These are phyloP conservation scores for Triplophysa yarkandensis DNA, from an alignment of 2,797 vertebrate genomes.

Conservation along the genomic window DNA sequence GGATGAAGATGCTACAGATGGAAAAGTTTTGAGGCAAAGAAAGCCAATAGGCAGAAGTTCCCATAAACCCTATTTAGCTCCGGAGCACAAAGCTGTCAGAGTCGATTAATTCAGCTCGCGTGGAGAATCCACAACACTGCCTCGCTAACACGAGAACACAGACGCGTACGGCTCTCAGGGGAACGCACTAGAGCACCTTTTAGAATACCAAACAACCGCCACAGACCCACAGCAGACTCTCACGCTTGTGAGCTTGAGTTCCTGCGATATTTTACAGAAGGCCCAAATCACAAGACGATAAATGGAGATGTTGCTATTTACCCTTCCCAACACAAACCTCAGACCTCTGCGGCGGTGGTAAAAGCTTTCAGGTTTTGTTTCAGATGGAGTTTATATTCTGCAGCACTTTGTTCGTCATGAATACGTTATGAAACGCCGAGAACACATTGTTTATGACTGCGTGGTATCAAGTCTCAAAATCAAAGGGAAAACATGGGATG, in stretches of 20 bases:
- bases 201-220: conserved; percentile 31
- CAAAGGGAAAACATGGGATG: neutral
- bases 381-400: neutral
- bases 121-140: conserved; percentile 34
- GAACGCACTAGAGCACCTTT: conserved; percentile 23
- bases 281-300: neutral
- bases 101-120: conserved; percentile 44
- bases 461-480: neutral
- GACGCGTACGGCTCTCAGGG: conserved; percentile 16
- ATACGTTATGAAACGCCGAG: neutral
- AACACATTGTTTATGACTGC: neutral
- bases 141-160: conserved; percentile 3
- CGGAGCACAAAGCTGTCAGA: conserved; percentile 46
- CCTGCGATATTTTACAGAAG: conserved; percentile 3
- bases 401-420: neutral
- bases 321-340: conserved; percentile 6
- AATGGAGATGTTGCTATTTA: neutral
- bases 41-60: conserved; percentile 37
- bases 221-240: neutral
- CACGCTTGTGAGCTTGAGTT: neutral
- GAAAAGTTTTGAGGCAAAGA: conserved; percentile 17
- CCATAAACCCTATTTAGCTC: conserved; percentile 40
- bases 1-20: neutral
- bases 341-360: neutral
- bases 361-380: conserved; percentile 10